Conservation (phyloP, 1,140 invertebrate species). For the Ridgeia piscesae region DNA sequence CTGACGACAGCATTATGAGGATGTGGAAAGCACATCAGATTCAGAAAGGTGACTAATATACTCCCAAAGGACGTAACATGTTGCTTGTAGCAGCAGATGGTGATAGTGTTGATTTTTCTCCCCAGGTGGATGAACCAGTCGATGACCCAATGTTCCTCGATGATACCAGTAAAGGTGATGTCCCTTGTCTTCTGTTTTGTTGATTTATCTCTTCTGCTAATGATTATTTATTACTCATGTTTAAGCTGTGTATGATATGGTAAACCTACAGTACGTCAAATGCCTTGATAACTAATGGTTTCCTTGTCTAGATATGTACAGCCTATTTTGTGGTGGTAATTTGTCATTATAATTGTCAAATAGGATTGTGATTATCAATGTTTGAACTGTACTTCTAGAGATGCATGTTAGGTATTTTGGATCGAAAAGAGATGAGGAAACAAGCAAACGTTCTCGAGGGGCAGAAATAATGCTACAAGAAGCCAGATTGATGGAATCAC, state of each 20-base stretch:
- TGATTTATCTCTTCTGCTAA: background rate
- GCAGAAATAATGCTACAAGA: background rate
- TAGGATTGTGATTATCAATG: background rate
- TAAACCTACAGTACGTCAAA: background rate
- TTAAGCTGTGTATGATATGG: background rate
- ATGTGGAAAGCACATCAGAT: no score
- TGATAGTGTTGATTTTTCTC: background rate
- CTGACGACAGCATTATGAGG: no score
- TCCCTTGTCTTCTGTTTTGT: background rate
- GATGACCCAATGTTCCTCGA: constrained; percentile 34
- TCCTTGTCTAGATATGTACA: background rate
- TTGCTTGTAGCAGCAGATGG: background rate
- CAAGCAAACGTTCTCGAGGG: background rate
- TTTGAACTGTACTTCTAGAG: background rate
- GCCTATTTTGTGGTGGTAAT: background rate
- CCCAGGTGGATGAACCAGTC: constrained; percentile 42
- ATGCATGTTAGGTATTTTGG: background rate
- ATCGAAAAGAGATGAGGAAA: background rate
- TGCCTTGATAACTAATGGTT: background rate
- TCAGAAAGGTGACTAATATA: no score
- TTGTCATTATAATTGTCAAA: background rate
- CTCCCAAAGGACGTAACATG: background rate
- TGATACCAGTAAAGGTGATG: constrained; percentile 26
- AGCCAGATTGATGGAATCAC: background rate
- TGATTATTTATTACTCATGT: background rate